Evolutionary conservation across 2,888 invertebrate genomes (phyloP), one percentile per base, ranked within the genome.

Genomic region (Polietes domitor): DNA sequence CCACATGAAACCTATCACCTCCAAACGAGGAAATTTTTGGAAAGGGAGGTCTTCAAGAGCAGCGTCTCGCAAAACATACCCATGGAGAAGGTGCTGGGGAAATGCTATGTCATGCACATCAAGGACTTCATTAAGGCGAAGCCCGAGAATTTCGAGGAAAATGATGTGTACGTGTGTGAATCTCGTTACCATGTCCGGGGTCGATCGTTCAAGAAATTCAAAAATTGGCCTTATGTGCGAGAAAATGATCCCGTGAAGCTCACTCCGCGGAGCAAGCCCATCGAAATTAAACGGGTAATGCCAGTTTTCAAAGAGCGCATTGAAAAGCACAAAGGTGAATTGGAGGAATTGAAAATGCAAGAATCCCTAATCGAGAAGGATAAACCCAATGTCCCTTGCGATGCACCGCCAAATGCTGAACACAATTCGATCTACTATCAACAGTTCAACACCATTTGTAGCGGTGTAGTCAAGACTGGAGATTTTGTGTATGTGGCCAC

Each of bases 1-100:
- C 99, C 99, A 0, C 96, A 96, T 88, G 99, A 99, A 92, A 99
- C 99, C 0, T 99, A 96, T 93, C 99, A 99, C 92, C 94, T 98
- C 7, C 96, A 98, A 12, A 98, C 98, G 0, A 94, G 99, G 87
- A 98, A 98, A 92, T 99, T 99, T 92, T 94, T 99, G 0, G 97
- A 98, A 88, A 98, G 90, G 92, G 99, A 99, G 91, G 97, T 99
- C 65, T 99, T 99, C 92, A 97, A 98, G 92, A 98, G 98, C 81
- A 98, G 98, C 88, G 95, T 96, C 74, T 96, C 96, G 87, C 96
- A 97, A 87, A 96, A 96, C 0, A 94, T 97, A 32, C 96, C 97
- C 0, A 93, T 98, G 87, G 96, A 96, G 82, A 96, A 97, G 88
- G 95, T 99, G 12, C 93, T 95, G 21, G 98, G 98, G 3, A 95